A percentile compares a stretch with the other conserved stretches of the same genome.
Conservation (phyloP, 2,113 vertebrate species). For the Casuarius casuarius region DNA sequence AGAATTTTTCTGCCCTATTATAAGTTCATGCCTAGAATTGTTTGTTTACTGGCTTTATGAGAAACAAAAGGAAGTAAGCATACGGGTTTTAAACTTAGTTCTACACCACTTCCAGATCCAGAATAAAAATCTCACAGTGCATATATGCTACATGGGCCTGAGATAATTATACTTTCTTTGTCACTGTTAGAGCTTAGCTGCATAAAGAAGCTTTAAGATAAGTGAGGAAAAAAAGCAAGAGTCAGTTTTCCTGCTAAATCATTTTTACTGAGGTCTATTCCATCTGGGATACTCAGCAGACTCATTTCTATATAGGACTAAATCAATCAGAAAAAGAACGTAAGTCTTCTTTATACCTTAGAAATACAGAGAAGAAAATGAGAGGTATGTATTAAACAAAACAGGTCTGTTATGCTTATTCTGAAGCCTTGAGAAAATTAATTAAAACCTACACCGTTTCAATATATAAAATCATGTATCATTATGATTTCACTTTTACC, state of each 20-base stretch:
- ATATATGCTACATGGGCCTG: neutral
- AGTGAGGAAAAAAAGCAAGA: neutral
- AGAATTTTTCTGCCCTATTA: neutral
- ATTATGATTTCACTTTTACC: neutral
- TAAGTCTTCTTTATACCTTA: neutral
- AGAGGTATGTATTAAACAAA: neutral
- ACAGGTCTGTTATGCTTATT: neutral
- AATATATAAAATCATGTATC: neutral
- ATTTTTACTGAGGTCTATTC: neutral
- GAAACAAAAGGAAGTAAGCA: neutral
- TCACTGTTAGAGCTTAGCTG: neutral
- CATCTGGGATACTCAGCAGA: neutral
- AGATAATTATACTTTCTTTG: neutral
- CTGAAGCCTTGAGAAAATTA: neutral
- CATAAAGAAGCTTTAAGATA: neutral
- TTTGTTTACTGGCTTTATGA: neutral
- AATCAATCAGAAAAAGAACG: neutral
- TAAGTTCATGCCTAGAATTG: conserved; percentile 22
- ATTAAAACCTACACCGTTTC: neutral
- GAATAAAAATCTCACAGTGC: neutral
- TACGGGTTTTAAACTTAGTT: neutral
- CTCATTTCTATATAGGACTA: neutral
- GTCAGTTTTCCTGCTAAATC: neutral
- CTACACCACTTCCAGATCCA: neutral
- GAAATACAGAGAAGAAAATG: neutral